These are phyloP conservation scores for Cheilosia urbana DNA, from an alignment of 2,888 invertebrate species.

Conservation along the genomic window DNA sequence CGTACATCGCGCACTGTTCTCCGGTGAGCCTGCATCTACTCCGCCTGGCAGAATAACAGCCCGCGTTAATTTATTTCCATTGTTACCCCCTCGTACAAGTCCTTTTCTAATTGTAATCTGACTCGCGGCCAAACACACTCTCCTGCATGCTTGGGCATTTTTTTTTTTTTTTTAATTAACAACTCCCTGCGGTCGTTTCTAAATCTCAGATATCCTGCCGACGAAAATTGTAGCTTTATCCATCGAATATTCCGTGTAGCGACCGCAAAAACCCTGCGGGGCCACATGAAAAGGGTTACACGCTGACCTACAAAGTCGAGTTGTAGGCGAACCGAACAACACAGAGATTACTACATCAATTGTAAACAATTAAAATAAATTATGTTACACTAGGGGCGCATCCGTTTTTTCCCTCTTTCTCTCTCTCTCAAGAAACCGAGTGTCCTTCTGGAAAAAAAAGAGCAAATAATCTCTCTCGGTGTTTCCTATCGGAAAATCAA, in stretches of 20 bases:
- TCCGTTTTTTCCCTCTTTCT: background rate
- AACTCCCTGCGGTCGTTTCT: slow-evolving; percentile 20
- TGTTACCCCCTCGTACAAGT: background rate
- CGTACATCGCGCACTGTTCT: too few species aligned
- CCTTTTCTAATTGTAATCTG: slow-evolving; percentile 41
- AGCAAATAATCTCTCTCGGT: slow-evolving; percentile 1
- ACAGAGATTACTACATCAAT: slow-evolving; percentile 54
- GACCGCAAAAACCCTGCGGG: background rate
- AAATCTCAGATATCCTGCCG: slow-evolving; percentile 8
- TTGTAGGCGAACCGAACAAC: slow-evolving; percentile 29
- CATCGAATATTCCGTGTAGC: slow-evolving; percentile 3
- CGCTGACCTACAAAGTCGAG: slow-evolving; percentile 46
- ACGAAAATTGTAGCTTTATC: slow-evolving; percentile 31
- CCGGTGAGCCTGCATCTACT: too few species aligned
- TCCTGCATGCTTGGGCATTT: slow-evolving; percentile 12
- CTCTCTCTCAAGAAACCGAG: background rate
- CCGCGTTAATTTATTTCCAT: slow-evolving; percentile 40
- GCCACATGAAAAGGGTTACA: background rate
- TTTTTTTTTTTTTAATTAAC: slow-evolving; percentile 41
- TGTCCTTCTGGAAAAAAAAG: background rate
- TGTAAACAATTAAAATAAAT: slow-evolving; percentile 69
- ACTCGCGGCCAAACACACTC: slow-evolving; percentile 22
- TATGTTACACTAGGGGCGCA: slow-evolving; percentile 33
- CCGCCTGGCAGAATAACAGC: slow-evolving; percentile 26
- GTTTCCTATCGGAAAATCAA: slow-evolving; percentile 56